These are phyloP conservation scores for Apostichopus californicus DNA, from an alignment of 35 echinoderm and acorn worm species.

Conservation along the genomic window DNA sequence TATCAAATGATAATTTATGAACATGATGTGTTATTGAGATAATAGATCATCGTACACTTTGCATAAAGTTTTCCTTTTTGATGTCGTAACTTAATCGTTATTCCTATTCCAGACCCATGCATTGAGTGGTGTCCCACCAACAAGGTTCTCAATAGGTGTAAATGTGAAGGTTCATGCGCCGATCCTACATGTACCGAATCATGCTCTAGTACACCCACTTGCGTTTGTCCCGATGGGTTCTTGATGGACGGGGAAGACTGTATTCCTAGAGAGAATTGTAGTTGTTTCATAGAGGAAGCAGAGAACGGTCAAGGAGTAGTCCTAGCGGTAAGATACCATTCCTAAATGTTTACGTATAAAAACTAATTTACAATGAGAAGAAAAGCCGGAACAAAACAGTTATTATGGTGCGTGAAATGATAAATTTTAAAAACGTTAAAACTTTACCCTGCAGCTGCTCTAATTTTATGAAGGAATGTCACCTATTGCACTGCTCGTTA, in stretches of 20 bases:
- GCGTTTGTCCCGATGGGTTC: slow-evolving; percentile 15
- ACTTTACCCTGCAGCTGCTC: too few relatives aligned
- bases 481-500: too few relatives aligned
- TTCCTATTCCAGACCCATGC: not conserved
- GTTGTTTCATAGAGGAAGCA: not conserved
- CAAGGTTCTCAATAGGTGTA: not conserved
- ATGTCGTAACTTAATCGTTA: not conserved
- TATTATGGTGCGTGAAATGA: too few relatives aligned
- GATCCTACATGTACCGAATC: not conserved
- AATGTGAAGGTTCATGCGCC: not conserved
- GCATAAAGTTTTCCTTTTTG: too few relatives aligned
- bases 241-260: slow-evolving; percentile 1
- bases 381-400: too few relatives aligned
- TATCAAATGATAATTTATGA: too few relatives aligned
- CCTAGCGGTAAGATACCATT: not conserved
- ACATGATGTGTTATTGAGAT: too few relatives aligned
- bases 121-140: not conserved
- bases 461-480: too few relatives aligned
- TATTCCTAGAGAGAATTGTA: not conserved
- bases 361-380: too few relatives aligned
- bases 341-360: too few relatives aligned
- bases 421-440: too few relatives aligned
- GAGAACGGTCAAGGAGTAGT: not conserved
- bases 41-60: too few relatives aligned
- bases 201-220: not conserved